These are phyloP conservation scores for Agrochola lota DNA, from an alignment of 2,888 invertebrate species.

Conservation along the genomic window DNA sequence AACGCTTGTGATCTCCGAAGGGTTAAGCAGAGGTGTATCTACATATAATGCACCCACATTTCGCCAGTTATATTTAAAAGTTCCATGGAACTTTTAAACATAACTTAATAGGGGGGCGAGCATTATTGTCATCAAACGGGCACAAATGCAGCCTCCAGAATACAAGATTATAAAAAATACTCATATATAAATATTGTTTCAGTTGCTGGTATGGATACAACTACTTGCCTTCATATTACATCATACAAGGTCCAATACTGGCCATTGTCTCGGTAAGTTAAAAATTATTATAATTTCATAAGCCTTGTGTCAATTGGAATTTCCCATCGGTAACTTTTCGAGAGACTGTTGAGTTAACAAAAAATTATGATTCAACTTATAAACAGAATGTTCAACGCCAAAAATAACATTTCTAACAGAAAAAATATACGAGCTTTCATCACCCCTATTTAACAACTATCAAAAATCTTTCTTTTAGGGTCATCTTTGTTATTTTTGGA, in stretches of 20 bases:
- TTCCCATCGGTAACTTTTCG: neutral
- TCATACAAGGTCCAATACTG: conserved; percentile 96
- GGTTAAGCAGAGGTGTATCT: too few relatives aligned
- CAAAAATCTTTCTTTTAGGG: too few relatives aligned
- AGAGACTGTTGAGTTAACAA: neutral
- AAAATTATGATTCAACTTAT: neutral
- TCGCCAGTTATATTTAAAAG: too few relatives aligned
- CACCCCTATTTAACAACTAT: too few relatives aligned
- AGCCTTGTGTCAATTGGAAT: neutral
- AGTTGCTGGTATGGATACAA: conserved; percentile 97
- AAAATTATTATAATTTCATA: neutral
- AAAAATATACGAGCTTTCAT: neutral
- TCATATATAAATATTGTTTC: conserved; percentile 46
- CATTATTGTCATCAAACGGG: neutral
- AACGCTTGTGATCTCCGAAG: too few relatives aligned
- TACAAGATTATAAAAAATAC: neutral
- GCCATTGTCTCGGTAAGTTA: conserved; percentile 94
- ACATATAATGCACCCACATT: too few relatives aligned
- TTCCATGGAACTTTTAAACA: too few relatives aligned
- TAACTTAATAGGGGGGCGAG: neutral
- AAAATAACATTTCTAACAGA: neutral
- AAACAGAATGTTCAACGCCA: neutral
- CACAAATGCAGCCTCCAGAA: neutral
- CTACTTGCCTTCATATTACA: conserved; percentile 95
- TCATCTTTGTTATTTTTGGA: too few relatives aligned